Evolutionary conservation across 2,888 invertebrate species (phyloP).

Genomic region (Clivina fossor): DNA sequence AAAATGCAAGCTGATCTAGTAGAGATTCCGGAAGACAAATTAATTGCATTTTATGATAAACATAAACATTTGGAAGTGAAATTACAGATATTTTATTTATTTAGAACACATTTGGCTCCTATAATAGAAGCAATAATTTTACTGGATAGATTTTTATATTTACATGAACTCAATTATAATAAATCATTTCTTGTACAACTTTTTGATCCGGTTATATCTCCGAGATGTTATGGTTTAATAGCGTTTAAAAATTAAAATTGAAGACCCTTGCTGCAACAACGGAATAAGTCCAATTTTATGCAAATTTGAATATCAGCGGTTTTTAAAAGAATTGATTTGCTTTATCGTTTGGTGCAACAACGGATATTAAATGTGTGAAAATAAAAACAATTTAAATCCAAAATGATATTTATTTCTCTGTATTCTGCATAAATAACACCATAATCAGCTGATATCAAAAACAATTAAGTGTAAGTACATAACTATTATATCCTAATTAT

Average conservation of each 20-base stretch:
- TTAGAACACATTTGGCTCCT: constrained; percentile 76
- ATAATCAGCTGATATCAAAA: too few species aligned
- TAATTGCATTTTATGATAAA: constrained; percentile 52
- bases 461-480: too few species aligned
- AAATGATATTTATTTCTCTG: too few species aligned
- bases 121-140: constrained; percentile 80
- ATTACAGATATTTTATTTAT: constrained; percentile 73
- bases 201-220: constrained; percentile 83
- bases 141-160: constrained; percentile 76
- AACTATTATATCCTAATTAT: too few species aligned
- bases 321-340: too few species aligned
- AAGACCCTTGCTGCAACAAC: too few species aligned
- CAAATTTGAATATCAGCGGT: too few species aligned
- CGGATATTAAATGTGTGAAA: too few species aligned
- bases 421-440: too few species aligned
- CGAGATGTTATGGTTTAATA: constrained; percentile 76
- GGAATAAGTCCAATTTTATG: too few species aligned
- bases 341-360: too few species aligned
- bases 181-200: constrained; percentile 70
- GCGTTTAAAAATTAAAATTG: constrained; percentile 57
- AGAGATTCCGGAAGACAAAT: constrained; percentile 53
- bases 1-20: constrained; percentile 61
- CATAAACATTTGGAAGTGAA: constrained; percentile 58
- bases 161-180: constrained; percentile 64
- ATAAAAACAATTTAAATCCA: too few species aligned